phyloP scores from a whole-genome alignment of 2,797 vertebrate genomes.

The Schizopygopsis malacanthus region DNA sequence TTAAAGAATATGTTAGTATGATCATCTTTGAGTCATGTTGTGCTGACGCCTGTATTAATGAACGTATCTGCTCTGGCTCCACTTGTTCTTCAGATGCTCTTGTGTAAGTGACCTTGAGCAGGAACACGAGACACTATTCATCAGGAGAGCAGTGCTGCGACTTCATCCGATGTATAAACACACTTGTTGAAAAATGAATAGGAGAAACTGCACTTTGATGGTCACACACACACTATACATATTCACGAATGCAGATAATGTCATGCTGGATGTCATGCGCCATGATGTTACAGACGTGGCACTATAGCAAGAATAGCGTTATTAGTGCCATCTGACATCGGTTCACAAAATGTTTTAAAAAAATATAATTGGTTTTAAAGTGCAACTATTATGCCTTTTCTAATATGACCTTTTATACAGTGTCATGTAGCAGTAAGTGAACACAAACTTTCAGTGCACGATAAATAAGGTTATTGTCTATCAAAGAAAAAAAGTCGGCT shows the following conservation, averaged over 20 bases:
- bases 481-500: no score
- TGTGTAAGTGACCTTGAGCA: not conserved
- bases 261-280: not conserved
- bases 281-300: not conserved
- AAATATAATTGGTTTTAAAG: no score
- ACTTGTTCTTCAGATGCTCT: not conserved
- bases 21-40: not conserved
- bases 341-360: no score
- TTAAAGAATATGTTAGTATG: not conserved
- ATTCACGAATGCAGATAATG: not conserved
- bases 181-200: not conserved
- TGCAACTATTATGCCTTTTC: no score
- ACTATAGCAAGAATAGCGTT: no score
- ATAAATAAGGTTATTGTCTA: no score
- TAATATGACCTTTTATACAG: no score
- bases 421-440: no score
- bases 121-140: slow-evolving; percentile 7
- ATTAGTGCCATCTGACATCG: not conserved
- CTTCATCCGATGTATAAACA: not conserved
- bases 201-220: not conserved
- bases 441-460: no score
- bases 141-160: not conserved
- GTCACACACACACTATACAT: not conserved
- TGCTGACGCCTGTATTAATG: not conserved
- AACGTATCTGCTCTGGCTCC: not conserved